phyloP scores from a whole-genome alignment of 2,113 vertebrate genomes.

The Barbus barbus region DNA sequence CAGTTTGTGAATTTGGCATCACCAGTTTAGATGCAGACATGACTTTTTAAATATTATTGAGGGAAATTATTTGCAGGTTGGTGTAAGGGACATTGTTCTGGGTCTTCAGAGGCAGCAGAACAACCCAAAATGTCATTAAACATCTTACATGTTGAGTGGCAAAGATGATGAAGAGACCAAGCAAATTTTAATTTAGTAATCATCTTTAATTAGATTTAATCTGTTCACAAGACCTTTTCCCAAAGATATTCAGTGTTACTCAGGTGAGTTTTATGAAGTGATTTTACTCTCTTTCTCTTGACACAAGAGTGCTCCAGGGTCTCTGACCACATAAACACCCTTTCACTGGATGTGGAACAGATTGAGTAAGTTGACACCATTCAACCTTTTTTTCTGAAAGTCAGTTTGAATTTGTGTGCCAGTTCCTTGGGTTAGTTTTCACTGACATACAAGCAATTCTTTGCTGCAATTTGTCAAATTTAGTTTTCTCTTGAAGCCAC shows the following conservation, averaged over 20 bases:
- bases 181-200: not conserved
- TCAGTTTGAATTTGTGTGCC: not conserved
- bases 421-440: not conserved
- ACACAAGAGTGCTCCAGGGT: not conserved
- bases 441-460: not conserved
- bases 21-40: not conserved
- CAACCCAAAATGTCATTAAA: not conserved
- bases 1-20: not conserved
- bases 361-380: not conserved
- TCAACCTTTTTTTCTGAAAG: not conserved
- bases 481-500: slow-evolving; percentile 18
- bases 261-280: not conserved
- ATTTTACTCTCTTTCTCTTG: not conserved
- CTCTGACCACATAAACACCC: not conserved
- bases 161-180: not conserved
- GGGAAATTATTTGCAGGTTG: not conserved
- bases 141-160: not conserved
- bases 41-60: not conserved
- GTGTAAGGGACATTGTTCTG: not conserved
- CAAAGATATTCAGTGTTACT: not conserved
- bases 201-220: not conserved
- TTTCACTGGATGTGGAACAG: not conserved
- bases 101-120: not conserved
- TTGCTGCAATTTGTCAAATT: not conserved
- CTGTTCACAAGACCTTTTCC: not conserved